Conservation (phyloP, 1,140 invertebrate species). For the Bombus cullumanus region DNA sequence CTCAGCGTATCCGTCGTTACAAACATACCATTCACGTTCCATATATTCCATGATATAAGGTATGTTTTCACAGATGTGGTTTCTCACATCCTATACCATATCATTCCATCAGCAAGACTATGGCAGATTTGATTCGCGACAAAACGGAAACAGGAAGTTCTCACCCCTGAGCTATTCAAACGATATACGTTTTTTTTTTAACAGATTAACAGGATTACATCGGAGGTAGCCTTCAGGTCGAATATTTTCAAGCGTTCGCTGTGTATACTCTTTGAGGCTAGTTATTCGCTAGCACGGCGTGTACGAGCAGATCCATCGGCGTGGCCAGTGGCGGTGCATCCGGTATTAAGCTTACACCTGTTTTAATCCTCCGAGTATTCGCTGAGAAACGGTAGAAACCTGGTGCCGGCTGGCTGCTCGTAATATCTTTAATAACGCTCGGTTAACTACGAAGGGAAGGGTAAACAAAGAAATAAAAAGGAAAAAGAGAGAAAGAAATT, state of each 20-base stretch:
- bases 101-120: no score
- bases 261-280: constrained; percentile 1
- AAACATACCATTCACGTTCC: no score
- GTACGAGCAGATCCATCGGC: not conserved
- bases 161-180: no score
- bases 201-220: not conserved
- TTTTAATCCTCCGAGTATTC: constrained; percentile 51
- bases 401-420: not conserved
- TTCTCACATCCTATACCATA: no score
- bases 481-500: not conserved
- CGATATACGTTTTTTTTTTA: not conserved
- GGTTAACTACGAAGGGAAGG: constrained; percentile 10
- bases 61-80: no score
- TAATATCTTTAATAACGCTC: constrained; percentile 37
- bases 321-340: constrained; percentile 6
- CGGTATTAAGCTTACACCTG: constrained; percentile 45
- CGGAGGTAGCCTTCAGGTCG: not conserved
- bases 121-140: not conserved
- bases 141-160: not conserved
- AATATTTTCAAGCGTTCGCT: not conserved
- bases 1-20: no score
- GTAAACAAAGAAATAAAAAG: not conserved
- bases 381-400: not conserved
- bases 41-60: no score
- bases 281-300: not conserved